Conservation (phyloP, 2,113 vertebrate species). For the Pangasianodon gigas region DNA sequence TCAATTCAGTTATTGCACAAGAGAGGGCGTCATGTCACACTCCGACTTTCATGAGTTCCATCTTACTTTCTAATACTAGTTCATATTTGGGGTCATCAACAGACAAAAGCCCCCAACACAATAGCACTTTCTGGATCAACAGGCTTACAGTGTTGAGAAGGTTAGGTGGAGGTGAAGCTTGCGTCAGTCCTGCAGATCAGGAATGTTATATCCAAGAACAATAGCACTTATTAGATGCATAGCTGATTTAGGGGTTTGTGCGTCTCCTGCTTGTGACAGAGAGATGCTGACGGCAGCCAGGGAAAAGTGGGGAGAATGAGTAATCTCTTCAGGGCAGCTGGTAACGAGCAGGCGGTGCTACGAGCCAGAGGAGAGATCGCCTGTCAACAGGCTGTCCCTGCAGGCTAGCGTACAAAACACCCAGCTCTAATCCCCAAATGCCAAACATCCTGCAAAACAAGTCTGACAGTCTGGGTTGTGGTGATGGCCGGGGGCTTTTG, state of each 20-base stretch:
- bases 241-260: not conserved
- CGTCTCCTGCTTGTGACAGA: not conserved
- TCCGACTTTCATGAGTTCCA: not conserved
- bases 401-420: slow-evolving; percentile 48
- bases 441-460: slow-evolving; percentile 49
- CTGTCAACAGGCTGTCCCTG: slow-evolving; percentile 54
- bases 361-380: slow-evolving; percentile 35
- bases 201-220: not conserved
- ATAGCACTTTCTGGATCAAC: not conserved
- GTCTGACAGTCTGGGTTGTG: slow-evolving; percentile 39
- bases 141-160: not conserved
- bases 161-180: not conserved
- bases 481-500: slow-evolving; percentile 33
- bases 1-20: not conserved
- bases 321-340: slow-evolving; percentile 44
- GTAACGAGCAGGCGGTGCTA: slow-evolving; percentile 29
- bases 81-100: not conserved
- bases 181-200: not conserved
- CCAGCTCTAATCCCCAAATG: slow-evolving; percentile 48
- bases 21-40: not conserved
- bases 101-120: not conserved
- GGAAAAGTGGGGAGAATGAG: slow-evolving; percentile 43
- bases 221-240: slow-evolving; percentile 1
- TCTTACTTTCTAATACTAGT: not conserved
- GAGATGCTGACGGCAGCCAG: slow-evolving; percentile 38